Percentiles rank a stretch among this genome's conserved stretches.
Evolutionary conservation across 2,888 invertebrate species (phyloP).

Genomic region (Parnassius apollo): DNA sequence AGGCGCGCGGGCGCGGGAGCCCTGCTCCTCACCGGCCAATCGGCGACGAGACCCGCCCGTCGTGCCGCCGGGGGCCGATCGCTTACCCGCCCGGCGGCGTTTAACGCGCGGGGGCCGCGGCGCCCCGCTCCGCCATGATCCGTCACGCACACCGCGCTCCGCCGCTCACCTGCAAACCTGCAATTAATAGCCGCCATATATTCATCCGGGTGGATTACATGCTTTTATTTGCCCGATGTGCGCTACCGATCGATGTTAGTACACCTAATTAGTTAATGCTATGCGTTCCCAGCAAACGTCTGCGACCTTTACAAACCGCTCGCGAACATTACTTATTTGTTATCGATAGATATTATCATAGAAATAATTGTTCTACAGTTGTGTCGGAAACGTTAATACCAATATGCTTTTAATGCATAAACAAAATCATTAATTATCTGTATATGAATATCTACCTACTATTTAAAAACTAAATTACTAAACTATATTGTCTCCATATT

Average conservation of each 20-base stretch:
- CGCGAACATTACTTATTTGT: not conserved
- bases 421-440: too few species aligned
- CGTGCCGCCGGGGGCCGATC: slow-evolving; percentile 50
- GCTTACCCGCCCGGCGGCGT: slow-evolving; percentile 62
- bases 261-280: slow-evolving; percentile 43
- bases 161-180: slow-evolving; percentile 65
- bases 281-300: slow-evolving; percentile 31
- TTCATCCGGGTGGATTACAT: slow-evolving; percentile 72
- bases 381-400: too few species aligned
- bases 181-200: slow-evolving; percentile 76
- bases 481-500: too few species aligned
- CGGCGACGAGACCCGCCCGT: slow-evolving; percentile 60
- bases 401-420: too few species aligned
- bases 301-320: not conserved
- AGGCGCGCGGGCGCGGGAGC: slow-evolving; percentile 61
- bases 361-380: not conserved
- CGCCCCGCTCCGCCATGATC: slow-evolving; percentile 34
- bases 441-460: too few species aligned
- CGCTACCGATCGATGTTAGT: slow-evolving; percentile 46
- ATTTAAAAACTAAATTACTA: too few species aligned
- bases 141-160: slow-evolving; percentile 63
- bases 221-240: slow-evolving; percentile 60
- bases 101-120: slow-evolving; percentile 68
- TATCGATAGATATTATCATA: not conserved
- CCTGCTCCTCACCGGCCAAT: slow-evolving; percentile 36